Conservation (phyloP, 2,888 invertebrate species). For the Andrena chrysosceles region DNA sequence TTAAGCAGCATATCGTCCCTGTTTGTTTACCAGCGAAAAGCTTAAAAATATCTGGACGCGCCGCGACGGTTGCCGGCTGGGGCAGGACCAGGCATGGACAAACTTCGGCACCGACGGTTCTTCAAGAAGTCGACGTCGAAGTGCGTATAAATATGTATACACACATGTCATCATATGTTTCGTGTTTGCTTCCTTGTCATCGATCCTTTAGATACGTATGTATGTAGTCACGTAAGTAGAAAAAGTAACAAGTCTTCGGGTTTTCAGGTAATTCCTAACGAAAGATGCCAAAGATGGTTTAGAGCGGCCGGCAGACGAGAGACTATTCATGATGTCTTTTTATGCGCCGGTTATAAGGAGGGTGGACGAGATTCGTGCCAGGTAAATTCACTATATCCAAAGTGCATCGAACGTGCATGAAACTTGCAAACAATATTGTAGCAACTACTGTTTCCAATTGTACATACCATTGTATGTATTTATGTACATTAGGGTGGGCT, state of each 20-base stretch:
- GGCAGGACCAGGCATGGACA: conserved; percentile 95
- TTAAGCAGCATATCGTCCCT: conserved; percentile 96
- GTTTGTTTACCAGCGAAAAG: conserved; percentile 94
- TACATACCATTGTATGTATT: too few relatives aligned
- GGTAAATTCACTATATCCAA: conserved; percentile 79
- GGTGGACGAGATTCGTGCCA: conserved; percentile 89
- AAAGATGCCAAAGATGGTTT: conserved; percentile 97
- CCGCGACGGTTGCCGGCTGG: conserved; percentile 97
- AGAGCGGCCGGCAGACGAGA: conserved; percentile 95
- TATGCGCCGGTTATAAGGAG: conserved; percentile 97
- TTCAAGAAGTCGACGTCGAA: conserved; percentile 94
- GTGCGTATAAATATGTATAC: conserved; percentile 77
- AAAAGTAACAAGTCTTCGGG: background rate
- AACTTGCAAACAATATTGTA: background rate
- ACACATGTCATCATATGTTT: background rate
- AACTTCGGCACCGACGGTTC: conserved; percentile 93
- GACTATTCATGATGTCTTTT: conserved; percentile 96
- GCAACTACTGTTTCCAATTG: too few relatives aligned
- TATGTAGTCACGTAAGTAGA: too few relatives aligned
- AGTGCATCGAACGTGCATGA: background rate
- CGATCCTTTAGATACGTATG: background rate
- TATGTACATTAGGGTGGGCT: too few relatives aligned
- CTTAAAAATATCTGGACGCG: conserved; percentile 93
- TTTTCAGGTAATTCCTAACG: conserved; percentile 91
- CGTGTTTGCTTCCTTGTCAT: background rate